Evolutionary conservation across 2,113 vertebrate species (phyloP), one percentile per base, ranked within the genome.

Genomic region (Alligator sinensis): DNA sequence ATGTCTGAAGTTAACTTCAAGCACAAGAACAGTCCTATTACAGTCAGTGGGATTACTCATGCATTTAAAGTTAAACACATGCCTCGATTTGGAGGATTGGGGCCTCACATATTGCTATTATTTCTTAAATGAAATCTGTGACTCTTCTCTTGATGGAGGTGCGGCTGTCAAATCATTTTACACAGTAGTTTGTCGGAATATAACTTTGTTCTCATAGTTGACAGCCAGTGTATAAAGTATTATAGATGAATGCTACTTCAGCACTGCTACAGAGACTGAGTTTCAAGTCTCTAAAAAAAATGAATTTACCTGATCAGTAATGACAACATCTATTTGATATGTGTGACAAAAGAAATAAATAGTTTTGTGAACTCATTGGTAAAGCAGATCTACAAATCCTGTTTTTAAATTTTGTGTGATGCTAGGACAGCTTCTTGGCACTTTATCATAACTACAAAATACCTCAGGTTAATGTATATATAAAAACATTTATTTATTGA

Each of bases 21-120:
- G 78, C 11, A 17, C 22, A 77, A 75, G 9, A 84, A 22, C 18
- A 70, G 12, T 90, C 86, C 19, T 64, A 19, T 64, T 27, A 28
- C 58, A 77, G 15, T 68, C 64, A 30, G 17, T 68, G 64, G n/a
- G 64, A 68, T 68, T 68, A 68, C 18, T 68, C 64, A 28, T 27
- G 61, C 3, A 14, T 79, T 47, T 75, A 68, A 68, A 68, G 30
- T 68, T 68, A 55, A n/a, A 14, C 10, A n/a, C 2, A n/a, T 55
- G 18, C 38, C 15, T 90, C 60, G 64, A 61, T n/a, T 83, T 19
- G 64, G 81, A 86, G 28, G 68, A 57, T 57, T 18, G 3, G 11
- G 16, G 24, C 3, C 2, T 88, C 75, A 62, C 59, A 12, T 0
- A 0, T 12, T 55, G 54, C 1, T 21, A 7, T 80, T 93, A 59